These are phyloP conservation scores for Pelecanoides urinatrix DNA, from an alignment of 2,113 vertebrate species.

Conservation along the genomic window DNA sequence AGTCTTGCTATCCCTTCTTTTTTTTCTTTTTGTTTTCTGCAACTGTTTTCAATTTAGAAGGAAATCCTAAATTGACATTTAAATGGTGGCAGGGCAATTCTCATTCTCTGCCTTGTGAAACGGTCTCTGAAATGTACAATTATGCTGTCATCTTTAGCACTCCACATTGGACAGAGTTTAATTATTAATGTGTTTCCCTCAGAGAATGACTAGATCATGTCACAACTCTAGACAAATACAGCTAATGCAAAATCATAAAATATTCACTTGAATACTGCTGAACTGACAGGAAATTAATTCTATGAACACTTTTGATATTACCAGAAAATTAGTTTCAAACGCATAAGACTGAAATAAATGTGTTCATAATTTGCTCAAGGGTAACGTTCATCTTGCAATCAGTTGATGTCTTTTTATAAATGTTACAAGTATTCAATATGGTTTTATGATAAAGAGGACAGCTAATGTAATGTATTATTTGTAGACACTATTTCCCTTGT, in stretches of 20 bases:
- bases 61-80: constrained; percentile 79
- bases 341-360: constrained; percentile 85
- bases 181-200: constrained; percentile 97
- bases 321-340: constrained; percentile 89
- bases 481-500: constrained; percentile 76
- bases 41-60: constrained; percentile 73
- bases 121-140: constrained; percentile 82
- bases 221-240: constrained; percentile 95
- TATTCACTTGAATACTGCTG: constrained; percentile 90
- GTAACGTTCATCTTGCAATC: constrained; percentile 82
- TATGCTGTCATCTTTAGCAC: constrained; percentile 88
- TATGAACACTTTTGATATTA: constrained; percentile 87
- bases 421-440: constrained; percentile 79
- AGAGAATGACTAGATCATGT: constrained; percentile 90
- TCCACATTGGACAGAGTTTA: constrained; percentile 88
- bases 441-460: constrained; percentile 80
- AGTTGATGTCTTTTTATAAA: constrained; percentile 82
- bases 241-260: constrained; percentile 95
- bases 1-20: background rate
- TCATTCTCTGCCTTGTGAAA: constrained; percentile 75
- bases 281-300: constrained; percentile 90
- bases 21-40: constrained; percentile 29
- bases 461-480: constrained; percentile 82
- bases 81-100: constrained; percentile 80
- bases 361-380: constrained; percentile 87